Evolutionary conservation across 2,113 vertebrate genomes (phyloP), one percentile per base, ranked within the genome.

Genomic region (Myotis brandtii): DNA sequence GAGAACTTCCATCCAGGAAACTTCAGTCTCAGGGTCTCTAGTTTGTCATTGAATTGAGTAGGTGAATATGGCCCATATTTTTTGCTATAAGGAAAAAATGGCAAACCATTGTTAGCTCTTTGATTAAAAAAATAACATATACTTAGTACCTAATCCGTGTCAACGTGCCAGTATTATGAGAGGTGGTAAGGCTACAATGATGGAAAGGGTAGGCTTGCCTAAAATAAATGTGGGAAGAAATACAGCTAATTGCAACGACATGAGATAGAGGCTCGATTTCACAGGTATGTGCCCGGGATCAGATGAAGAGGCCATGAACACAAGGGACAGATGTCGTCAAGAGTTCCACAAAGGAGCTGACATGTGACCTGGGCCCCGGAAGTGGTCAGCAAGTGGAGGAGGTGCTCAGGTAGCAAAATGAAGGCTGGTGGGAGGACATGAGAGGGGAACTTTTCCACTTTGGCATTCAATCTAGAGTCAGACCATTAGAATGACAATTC

Each of bases 171-270:
- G 20, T 9, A 2, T 76, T 91, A 8, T 30, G 52, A 43, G 17
- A 17, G 30, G 27, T 23, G 30, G 46, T 73, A 17, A 82, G 72
- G 14, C 4, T 17, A 17, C 56, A 59, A 5, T 85, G 40, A 50
- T 43, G 21, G 46, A 64, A 66, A 77, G 2, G 37, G 10, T 10
- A 17, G 40, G 40, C 59, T 52, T n/a, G 21, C n/a, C 17, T 70
- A 66, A 43, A 56, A 2, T 14, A 17, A 32, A 18, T 3, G 6
- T 30, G 43, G 37, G 8, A 50, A 37, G 32, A 25, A n/a, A 16
- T 6, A 3, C 11, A n/a, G 2, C 56, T 32, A 9, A 2, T 50
- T 14, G n/a, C 1, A 37, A 8, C 1, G 6, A 20, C 27, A 0
- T 2, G 32, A 84, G 9, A 5, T 0, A 0, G 30, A 59, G 37